A percentile compares a stretch with the other conserved stretches of the same genome.
phyloP scores from a whole-genome alignment of 2,888 invertebrate genomes.

The Ochropleura leucogaster region DNA sequence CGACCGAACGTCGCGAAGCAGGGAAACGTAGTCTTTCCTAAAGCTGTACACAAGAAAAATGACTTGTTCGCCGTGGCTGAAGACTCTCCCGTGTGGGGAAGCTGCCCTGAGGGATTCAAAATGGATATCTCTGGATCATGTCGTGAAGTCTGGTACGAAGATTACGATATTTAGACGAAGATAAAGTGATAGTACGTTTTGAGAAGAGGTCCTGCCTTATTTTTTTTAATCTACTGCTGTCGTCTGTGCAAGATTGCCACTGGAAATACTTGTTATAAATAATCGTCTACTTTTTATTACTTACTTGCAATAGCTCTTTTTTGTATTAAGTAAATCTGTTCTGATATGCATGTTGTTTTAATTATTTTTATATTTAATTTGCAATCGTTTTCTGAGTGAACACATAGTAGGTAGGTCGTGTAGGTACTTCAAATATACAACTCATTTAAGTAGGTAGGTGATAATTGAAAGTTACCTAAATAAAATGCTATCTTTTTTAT shows the following conservation, averaged over 20 bases:
- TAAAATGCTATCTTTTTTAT: no score
- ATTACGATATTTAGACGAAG: conserved; percentile 49
- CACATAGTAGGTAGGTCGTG: background rate
- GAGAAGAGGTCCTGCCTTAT: background rate
- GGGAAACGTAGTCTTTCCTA: conserved; percentile 49
- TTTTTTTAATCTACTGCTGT: background rate
- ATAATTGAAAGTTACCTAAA: background rate
- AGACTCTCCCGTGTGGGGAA: conserved; percentile 75
- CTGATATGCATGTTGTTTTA: conserved; percentile 12
- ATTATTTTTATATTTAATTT: conserved; percentile 8
- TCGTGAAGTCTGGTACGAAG: conserved; percentile 83
- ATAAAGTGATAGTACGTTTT: background rate
- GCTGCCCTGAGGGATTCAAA: conserved; percentile 76
- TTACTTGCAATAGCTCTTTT: background rate
- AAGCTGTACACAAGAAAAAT: conserved; percentile 57
- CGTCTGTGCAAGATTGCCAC: background rate
- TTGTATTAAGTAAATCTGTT: conserved; percentile 17
- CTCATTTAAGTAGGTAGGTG: background rate
- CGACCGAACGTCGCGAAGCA: conserved; percentile 45
- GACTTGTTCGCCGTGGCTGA: conserved; percentile 70
- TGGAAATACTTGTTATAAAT: background rate
- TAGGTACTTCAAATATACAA: conserved; percentile 2
- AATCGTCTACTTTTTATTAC: background rate
- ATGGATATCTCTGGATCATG: conserved; percentile 77
- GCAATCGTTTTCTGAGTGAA: background rate